Evolutionary conservation across 1,140 invertebrate genomes (phyloP).

Genomic region (Limonius californicus): DNA sequence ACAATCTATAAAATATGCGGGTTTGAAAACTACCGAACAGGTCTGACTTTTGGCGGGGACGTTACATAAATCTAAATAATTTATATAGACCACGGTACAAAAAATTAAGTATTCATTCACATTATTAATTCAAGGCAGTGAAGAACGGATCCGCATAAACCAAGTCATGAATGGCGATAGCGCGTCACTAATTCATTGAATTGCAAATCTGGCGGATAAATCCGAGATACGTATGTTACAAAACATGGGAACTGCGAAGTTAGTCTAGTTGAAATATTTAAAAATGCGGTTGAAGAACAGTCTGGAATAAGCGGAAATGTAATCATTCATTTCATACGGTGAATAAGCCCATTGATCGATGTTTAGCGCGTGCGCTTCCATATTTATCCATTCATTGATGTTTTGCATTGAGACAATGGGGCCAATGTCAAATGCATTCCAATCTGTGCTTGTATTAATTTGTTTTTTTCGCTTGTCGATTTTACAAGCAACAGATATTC

Average conservation of each 20-base stretch:
- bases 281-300: background rate
- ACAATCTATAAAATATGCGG: no score
- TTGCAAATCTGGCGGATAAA: background rate
- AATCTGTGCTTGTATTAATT: background rate
- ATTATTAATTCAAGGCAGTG: conserved; percentile 9
- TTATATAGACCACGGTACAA: no score
- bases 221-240: no score
- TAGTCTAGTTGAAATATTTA: background rate
- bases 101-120: background rate
- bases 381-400: conserved; percentile 8
- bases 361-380: background rate
- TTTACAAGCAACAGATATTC: no score
- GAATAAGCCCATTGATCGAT: conserved; percentile 16
- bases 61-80: no score
- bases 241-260: no score
- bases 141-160: background rate
- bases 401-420: conserved; percentile 10
- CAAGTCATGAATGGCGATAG: background rate
- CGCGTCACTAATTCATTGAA: conserved; percentile 4
- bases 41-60: no score
- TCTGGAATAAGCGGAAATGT: background rate
- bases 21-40: no score
- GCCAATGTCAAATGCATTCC: conserved; percentile 17
- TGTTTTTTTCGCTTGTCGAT: no score
- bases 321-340: conserved; percentile 5